Evolutionary conservation across 2,888 invertebrate genomes (phyloP), one percentile per base, ranked within the genome.

Genomic region (Cyclophora punctaria): DNA sequence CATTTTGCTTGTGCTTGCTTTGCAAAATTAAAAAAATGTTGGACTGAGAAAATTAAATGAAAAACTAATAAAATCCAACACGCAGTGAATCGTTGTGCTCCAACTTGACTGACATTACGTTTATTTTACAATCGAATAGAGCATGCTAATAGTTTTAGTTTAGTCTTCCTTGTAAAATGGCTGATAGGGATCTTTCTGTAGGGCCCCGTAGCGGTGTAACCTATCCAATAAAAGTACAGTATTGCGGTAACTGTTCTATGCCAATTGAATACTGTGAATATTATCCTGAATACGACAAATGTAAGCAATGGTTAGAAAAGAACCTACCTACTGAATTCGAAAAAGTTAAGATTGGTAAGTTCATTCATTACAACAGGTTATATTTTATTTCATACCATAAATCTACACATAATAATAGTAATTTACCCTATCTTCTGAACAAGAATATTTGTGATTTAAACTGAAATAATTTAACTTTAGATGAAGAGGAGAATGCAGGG

Each of bases 211-310:
- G 91, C 68, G 95, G 94, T 58, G 90, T 95, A 54, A 90, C 88
- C 55, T 98, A 98, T 82, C 98, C 98, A 33, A 65, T 96, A 56
- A 91, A 91, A 77, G 94, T 98, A 56, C 89, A 93, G 62, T 98
- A 98, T 81, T 98, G 98, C 81, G 98, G 98, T 45, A 97, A 97
- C 80, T 97, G 97, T 88, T 93, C 95, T 55, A 94, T 97, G 92
- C 97, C 97, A n/a, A 94, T 96, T 74, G 97, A 97, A 95, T 99
- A 98, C 79, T 99, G 99, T 82, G 98, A 99, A 90, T 98, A 96
- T 82, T 98, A 98, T 83, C 98, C 98, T 5, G 97, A 97, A 80
- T 97, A 96, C 78, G 98, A 98, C 59, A 97, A 97, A 84, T 99
- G 99, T 78, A 97, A 98, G 79, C 94, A 94, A 62, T 99, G 99